Conservation (phyloP, 2,888 invertebrate genomes). For the Microctonus hyperodae region DNA sequence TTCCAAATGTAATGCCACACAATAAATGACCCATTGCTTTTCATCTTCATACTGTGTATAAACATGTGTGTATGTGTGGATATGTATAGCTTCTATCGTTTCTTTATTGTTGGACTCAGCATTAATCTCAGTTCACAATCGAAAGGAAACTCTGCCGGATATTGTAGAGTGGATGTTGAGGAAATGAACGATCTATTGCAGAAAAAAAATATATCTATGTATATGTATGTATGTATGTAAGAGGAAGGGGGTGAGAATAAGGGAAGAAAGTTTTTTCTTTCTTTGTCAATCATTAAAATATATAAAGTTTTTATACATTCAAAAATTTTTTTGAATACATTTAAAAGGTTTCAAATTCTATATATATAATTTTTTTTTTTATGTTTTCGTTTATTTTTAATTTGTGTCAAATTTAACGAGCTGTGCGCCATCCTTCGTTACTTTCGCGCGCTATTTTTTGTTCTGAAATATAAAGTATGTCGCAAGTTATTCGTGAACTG, state of each 20-base stretch:
- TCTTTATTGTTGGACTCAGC: neutral
- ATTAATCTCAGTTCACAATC: neutral
- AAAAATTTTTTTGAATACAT: neutral
- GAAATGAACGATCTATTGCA: neutral
- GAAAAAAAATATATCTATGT: neutral
- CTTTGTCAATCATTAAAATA: neutral
- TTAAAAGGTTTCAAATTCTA: neutral
- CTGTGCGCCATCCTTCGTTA: neutral
- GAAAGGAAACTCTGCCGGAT: neutral
- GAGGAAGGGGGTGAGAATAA: neutral
- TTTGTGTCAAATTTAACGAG: conserved; percentile 29
- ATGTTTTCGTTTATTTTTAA: neutral
- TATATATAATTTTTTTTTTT: neutral
- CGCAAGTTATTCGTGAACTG: neutral
- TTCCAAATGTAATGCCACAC: neutral
- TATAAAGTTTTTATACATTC: neutral
- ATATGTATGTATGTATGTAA: too few relatives aligned
- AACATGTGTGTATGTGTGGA: too few relatives aligned
- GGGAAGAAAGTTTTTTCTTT: neutral
- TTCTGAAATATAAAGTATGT: neutral
- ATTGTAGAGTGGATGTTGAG: neutral
- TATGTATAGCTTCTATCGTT: neutral
- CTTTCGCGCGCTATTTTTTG: conserved; percentile 19
- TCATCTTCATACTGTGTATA: neutral
- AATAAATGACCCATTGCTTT: neutral